These are phyloP conservation scores for Rhinichthys osculus DNA, from an alignment of 2,797 vertebrate genomes.

Conservation along the genomic window DNA sequence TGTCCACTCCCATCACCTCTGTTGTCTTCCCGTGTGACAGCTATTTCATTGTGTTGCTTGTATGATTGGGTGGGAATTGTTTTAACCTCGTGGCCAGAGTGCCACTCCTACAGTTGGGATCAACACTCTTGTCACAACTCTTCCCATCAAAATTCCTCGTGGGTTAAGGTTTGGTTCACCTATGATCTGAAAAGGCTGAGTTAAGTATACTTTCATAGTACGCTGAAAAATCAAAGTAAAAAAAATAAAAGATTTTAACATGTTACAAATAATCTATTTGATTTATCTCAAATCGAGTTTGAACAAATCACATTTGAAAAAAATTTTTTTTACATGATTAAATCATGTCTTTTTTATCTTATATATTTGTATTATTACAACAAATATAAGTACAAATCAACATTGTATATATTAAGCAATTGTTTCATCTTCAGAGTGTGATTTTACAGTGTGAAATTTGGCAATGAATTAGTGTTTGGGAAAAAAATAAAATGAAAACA, in stretches of 20 bases:
- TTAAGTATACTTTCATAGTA: neutral
- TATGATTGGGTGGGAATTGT: conserved; percentile 60
- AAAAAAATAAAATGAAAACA: neutral
- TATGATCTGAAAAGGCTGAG: neutral
- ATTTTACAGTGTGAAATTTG: neutral
- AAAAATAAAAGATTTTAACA: neutral
- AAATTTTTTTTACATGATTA: neutral
- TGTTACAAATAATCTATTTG: neutral
- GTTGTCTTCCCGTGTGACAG: conserved; percentile 59
- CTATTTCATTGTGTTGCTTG: conserved; percentile 61
- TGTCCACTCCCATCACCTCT: conserved; percentile 57
- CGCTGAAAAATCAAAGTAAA: neutral
- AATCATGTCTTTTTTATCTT: neutral
- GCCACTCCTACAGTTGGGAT: conserved; percentile 46
- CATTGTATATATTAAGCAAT: neutral
- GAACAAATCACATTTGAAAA: neutral
- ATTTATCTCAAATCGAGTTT: neutral
- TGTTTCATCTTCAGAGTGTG: neutral
- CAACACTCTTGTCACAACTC: conserved; percentile 50
- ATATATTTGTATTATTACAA: too few species aligned
- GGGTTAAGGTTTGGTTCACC: conserved; percentile 38
- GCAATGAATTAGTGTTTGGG: neutral
- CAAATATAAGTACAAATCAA: neutral
- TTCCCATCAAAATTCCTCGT: conserved; percentile 35
- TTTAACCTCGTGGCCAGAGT: conserved; percentile 54